These are phyloP conservation scores for Pangasius krempfi DNA, from an alignment of 2,797 vertebrate genomes.

Conservation along the genomic window DNA sequence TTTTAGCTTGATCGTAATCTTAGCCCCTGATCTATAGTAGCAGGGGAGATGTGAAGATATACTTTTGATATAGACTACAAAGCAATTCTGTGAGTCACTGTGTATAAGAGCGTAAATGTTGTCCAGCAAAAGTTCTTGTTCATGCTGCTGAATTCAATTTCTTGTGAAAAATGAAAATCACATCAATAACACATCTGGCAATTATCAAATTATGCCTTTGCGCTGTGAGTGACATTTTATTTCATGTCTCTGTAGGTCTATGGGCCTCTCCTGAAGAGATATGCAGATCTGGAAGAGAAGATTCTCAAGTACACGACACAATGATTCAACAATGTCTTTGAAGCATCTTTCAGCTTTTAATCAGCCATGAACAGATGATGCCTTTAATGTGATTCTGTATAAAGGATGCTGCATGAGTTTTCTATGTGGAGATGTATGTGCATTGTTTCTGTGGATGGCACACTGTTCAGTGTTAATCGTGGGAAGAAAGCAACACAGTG, in stretches of 20 bases:
- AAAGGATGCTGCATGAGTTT: background rate
- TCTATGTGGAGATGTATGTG: background rate
- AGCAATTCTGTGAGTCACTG: background rate
- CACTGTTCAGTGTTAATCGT: slow-evolving; percentile 8
- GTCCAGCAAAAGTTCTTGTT: background rate
- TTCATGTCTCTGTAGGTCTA: slow-evolving; percentile 75
- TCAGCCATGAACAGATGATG: background rate
- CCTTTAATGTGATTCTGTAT: background rate
- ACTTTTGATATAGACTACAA: background rate
- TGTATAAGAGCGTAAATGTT: background rate
- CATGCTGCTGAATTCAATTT: background rate
- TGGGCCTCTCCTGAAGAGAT: slow-evolving; percentile 75
- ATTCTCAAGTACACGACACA: slow-evolving; percentile 65
- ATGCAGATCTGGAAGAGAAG: slow-evolving; percentile 74
- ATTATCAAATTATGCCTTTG: background rate
- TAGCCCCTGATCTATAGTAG: background rate
- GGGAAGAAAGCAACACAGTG: slow-evolving; percentile 2
- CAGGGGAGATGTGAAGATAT: background rate
- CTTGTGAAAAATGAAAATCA: slow-evolving; percentile 16
- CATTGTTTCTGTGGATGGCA: background rate
- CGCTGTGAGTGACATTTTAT: slow-evolving; percentile 3
- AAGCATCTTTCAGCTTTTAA: background rate
- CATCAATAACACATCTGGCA: background rate
- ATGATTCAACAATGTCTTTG: slow-evolving; percentile 38
- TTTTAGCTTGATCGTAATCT: background rate